These are phyloP conservation scores for Syngnathus scovelli DNA, from an alignment of 2,113 vertebrate genomes.

Conservation along the genomic window DNA sequence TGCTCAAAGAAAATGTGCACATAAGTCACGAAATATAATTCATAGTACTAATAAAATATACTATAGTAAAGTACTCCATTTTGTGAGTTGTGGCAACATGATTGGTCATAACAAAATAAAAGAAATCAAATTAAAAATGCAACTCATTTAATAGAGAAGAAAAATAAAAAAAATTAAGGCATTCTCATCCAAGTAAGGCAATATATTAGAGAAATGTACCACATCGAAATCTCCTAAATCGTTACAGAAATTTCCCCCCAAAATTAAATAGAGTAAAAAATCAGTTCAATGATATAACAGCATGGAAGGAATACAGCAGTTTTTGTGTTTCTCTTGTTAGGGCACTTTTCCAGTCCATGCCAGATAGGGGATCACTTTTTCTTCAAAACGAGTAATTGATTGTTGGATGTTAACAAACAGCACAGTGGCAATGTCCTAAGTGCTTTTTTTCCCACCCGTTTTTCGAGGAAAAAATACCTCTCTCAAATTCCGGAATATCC, in stretches of 20 bases:
- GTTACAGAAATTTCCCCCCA: not conserved
- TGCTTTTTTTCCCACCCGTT: slow-evolving; percentile 43
- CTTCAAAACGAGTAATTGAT: not conserved
- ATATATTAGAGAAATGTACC: not conserved
- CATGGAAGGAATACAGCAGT: not conserved
- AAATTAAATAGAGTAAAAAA: not conserved
- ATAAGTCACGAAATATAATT: too few species aligned
- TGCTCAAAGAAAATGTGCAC: too few species aligned
- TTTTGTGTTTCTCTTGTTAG: not conserved
- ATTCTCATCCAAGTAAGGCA: not conserved
- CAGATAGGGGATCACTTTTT: slow-evolving; percentile 3
- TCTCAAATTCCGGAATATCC: slow-evolving; percentile 74
- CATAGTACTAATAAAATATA: too few species aligned
- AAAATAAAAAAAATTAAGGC: not conserved
- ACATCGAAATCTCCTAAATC: not conserved
- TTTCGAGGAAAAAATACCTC: slow-evolving; percentile 78
- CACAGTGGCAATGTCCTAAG: slow-evolving; percentile 21
- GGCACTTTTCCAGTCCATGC: not conserved
- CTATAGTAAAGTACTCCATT: not conserved
- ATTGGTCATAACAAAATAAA: not conserved
- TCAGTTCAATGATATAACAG: not conserved
- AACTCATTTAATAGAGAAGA: not conserved
- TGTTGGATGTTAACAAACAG: slow-evolving; percentile 4
- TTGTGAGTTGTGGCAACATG: not conserved
- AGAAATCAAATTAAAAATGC: not conserved